These are phyloP conservation scores for Sebastiscus albofasciatus DNA, from an alignment of 2,797 vertebrate genomes.

Conservation along the genomic window DNA sequence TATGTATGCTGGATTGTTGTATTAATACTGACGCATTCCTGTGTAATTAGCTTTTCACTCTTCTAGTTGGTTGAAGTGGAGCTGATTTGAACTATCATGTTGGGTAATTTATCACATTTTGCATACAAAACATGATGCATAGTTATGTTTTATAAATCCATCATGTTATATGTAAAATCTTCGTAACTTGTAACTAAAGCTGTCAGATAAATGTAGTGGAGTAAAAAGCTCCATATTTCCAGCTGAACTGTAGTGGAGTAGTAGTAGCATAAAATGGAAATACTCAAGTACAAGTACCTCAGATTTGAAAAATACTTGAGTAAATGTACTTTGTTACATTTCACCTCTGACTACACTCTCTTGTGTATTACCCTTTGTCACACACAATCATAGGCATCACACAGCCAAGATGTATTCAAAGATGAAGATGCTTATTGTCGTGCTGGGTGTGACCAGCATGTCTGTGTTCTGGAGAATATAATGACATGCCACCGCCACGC, in stretches of 20 bases:
- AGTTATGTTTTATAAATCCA: no score
- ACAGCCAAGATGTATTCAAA: neutral
- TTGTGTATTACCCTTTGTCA: neutral
- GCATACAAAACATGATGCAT: no score
- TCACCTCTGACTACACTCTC: neutral
- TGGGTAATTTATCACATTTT: no score
- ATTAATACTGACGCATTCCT: neutral
- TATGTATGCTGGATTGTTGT: neutral
- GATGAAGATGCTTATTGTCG: accelerated
- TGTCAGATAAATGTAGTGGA: no score
- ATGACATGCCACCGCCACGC: accelerated
- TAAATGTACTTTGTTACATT: no score
- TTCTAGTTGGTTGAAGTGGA: neutral
- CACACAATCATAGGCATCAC: neutral
- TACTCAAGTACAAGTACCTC: neutral
- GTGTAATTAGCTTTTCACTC: neutral
- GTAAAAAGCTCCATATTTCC: neutral
- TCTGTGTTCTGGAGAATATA: neutral
- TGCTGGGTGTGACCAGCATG: neutral
- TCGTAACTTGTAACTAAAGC: no score
- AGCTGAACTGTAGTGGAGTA: neutral
- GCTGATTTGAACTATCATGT: neutral
- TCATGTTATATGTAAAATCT: no score
- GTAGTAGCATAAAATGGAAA: neutral
- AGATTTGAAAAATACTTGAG: neutral